Percentiles rank a stretch among this genome's conserved stretches.
These are phyloP conservation scores for Amphilophus citrinellus DNA, from an alignment of 2,113 vertebrate species.

Conservation along the genomic window DNA sequence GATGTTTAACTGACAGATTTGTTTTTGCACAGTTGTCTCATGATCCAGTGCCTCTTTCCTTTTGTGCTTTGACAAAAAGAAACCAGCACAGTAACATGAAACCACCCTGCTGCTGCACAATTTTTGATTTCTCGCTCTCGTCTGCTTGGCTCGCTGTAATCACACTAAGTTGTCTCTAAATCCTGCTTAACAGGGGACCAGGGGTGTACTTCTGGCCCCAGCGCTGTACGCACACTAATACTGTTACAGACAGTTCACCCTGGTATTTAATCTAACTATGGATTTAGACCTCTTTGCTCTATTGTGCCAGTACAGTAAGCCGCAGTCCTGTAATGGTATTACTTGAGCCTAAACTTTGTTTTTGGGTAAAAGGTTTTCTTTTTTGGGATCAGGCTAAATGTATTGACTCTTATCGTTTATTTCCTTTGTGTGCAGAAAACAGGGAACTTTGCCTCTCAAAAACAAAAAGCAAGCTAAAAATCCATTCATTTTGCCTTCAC, in stretches of 20 bases:
- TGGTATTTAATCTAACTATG: slow-evolving; percentile 79
- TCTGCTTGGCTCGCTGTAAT: slow-evolving; percentile 60
- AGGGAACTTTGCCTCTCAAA: neutral
- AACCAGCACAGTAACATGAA: neutral
- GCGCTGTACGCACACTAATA: slow-evolving; percentile 64
- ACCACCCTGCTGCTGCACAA: neutral
- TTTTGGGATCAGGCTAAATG: neutral
- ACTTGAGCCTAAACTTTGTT: slow-evolving; percentile 42
- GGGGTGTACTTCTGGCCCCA: slow-evolving; percentile 68
- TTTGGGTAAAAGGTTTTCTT: neutral
- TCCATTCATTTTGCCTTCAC: slow-evolving; percentile 44
- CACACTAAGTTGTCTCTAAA: slow-evolving; percentile 77
- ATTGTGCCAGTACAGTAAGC: slow-evolving; percentile 65
- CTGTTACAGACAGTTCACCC: slow-evolving; percentile 70
- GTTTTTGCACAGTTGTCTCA: slow-evolving; percentile 4
- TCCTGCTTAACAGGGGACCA: slow-evolving; percentile 70
- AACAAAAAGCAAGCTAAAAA: neutral
- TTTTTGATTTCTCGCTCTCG: slow-evolving; percentile 50
- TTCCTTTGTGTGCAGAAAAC: neutral
- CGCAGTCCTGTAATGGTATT: slow-evolving; percentile 52
- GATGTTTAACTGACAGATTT: neutral
- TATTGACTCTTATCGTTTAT: neutral
- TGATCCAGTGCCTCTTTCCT: neutral
- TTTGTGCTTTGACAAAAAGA: slow-evolving; percentile 16
- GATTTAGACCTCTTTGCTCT: slow-evolving; percentile 70